Conservation (phyloP, 2,888 invertebrate species). For the Sclerodermus sp. region DNA sequence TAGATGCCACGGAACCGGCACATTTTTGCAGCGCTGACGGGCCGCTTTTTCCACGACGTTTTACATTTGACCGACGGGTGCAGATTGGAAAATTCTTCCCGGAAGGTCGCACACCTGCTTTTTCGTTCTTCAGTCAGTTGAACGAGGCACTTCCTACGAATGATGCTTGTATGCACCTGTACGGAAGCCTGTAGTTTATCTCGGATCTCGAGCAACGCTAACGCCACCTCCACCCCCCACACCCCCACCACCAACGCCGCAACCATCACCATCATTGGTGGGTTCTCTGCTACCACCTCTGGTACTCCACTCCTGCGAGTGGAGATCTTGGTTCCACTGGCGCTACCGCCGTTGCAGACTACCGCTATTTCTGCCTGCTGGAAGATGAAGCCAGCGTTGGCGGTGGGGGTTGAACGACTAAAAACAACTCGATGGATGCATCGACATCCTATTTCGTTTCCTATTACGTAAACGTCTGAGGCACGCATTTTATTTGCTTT, state of each 20-base stretch:
- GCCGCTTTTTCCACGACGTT: conserved; percentile 23
- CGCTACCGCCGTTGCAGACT: too few species aligned
- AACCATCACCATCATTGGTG: too few species aligned
- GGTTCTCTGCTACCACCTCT: background rate
- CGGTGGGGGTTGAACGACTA: background rate
- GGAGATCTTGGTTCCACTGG: too few species aligned
- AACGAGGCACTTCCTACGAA: too few species aligned
- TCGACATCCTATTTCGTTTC: conserved; percentile 52
- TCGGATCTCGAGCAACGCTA: too few species aligned
- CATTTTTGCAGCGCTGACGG: background rate
- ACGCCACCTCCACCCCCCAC: too few species aligned
- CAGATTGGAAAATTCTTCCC: conserved; percentile 34
- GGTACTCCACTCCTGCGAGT: background rate
- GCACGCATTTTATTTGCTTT: conserved; percentile 43
- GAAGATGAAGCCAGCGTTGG: too few species aligned
- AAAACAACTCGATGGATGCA: conserved; percentile 38
- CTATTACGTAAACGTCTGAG: conserved; percentile 50
- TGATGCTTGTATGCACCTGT: background rate
- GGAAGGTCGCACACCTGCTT: conserved; percentile 16
- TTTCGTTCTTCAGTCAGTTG: conserved; percentile 17
- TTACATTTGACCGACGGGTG: conserved; percentile 29
- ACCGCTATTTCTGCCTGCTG: too few species aligned
- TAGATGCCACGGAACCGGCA: too few species aligned
- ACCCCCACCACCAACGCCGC: too few species aligned
- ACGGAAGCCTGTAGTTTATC: too few species aligned